Conservation (phyloP, 2,797 vertebrate genomes). For the Epinephelus awoara region DNA sequence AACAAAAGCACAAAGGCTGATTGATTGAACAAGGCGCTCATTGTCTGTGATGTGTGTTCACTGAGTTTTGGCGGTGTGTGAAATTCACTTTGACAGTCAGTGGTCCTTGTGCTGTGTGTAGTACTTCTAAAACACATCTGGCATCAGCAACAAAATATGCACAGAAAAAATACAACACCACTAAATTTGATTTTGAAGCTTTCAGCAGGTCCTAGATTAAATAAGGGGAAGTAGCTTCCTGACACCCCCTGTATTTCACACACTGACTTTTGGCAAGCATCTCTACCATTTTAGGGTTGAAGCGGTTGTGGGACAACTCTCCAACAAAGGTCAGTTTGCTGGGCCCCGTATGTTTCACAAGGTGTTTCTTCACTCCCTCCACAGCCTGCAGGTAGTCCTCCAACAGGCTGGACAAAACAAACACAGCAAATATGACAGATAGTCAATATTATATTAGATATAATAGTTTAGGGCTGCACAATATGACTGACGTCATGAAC, state of each 20-base stretch:
- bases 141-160: background rate
- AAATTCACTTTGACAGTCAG: background rate
- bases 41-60: slow-evolving; percentile 1
- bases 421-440: background rate
- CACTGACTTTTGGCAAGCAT: slow-evolving; percentile 1
- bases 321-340: slow-evolving; percentile 91
- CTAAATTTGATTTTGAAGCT: background rate
- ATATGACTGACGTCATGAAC: background rate
- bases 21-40: slow-evolving; percentile 12
- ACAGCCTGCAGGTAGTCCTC: slow-evolving; percentile 94
- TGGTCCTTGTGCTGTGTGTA: background rate
- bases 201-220: background rate
- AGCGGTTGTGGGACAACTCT: slow-evolving; percentile 93
- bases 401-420: slow-evolving; percentile 81
- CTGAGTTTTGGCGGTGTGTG: background rate
- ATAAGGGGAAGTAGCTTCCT: too few species aligned
- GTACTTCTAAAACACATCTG: background rate
- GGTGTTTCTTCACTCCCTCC: slow-evolving; percentile 92
- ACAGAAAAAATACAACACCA: background rate
- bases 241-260: background rate
- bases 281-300: slow-evolving; percentile 95
- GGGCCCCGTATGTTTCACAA: slow-evolving; percentile 89
- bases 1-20: slow-evolving; percentile 15
- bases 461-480: background rate
- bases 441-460: background rate